Evolutionary conservation across 2,113 vertebrate genomes (phyloP).

Genomic region (Callorhinus ursinus): DNA sequence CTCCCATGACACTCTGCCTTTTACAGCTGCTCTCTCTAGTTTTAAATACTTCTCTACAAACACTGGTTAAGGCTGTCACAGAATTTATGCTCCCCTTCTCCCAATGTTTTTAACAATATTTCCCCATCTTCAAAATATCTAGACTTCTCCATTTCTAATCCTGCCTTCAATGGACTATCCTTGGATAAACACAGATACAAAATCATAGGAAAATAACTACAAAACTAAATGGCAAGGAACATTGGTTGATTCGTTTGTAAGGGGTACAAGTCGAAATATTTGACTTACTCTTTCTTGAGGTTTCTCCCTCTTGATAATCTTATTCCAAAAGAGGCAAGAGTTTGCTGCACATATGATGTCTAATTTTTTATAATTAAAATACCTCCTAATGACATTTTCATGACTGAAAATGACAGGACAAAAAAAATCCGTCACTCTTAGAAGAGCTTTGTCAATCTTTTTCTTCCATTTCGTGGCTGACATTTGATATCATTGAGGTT

Average conservation of each 20-base stretch:
- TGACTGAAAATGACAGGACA: constrained; percentile 35
- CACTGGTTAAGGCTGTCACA: background rate
- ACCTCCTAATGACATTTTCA: background rate
- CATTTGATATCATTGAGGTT: constrained; percentile 5
- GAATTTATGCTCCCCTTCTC: background rate
- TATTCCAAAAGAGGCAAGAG: background rate
- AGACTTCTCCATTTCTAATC: background rate
- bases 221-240: background rate
- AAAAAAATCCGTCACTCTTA: background rate
- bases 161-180: background rate
- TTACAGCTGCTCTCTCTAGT: background rate
- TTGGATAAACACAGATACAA: constrained; percentile 31
- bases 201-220: constrained; percentile 4
- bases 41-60: background rate
- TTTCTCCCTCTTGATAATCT: constrained; percentile 8
- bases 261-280: background rate
- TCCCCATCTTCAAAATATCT: background rate
- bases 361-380: constrained; percentile 23
- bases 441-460: background rate
- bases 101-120: background rate
- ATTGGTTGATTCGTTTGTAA: background rate
- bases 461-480: background rate
- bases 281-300: background rate
- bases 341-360: background rate
- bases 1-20: background rate